Evolutionary conservation across 2,113 vertebrate genomes (phyloP).

Genomic region (Alaudala cheleensis): DNA sequence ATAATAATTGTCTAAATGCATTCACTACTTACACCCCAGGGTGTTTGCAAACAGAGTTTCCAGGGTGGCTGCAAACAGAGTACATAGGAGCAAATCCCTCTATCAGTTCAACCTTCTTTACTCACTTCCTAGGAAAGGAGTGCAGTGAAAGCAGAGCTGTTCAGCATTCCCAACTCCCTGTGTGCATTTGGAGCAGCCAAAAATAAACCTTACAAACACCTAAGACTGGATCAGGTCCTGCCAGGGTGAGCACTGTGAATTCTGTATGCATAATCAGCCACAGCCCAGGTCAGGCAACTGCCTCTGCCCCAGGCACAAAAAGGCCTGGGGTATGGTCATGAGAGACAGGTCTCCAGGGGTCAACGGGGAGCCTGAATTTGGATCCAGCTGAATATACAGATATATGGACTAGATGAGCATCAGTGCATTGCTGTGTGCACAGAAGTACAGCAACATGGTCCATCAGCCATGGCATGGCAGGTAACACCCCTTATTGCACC

Average conservation of each 20-base stretch:
- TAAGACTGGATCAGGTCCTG: background rate
- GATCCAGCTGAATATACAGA: background rate
- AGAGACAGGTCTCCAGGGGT: background rate
- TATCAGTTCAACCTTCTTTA: background rate
- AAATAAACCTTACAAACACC: background rate
- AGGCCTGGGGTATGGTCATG: too few relatives aligned
- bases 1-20: background rate
- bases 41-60: background rate
- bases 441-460: background rate
- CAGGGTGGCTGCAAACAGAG: background rate
- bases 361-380: fast-evolving
- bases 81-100: background rate
- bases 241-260: background rate
- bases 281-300: background rate
- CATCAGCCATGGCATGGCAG: background rate
- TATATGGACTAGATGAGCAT: fast-evolving
- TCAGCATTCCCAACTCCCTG: background rate
- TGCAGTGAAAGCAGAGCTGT: background rate
- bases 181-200: background rate
- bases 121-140: background rate
- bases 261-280: background rate
- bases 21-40: background rate
- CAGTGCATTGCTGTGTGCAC: background rate
- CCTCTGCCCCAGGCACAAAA: background rate
- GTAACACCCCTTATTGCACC: background rate